Conservation (phyloP, 1,140 invertebrate species). For the Trichoplusia ni region DNA sequence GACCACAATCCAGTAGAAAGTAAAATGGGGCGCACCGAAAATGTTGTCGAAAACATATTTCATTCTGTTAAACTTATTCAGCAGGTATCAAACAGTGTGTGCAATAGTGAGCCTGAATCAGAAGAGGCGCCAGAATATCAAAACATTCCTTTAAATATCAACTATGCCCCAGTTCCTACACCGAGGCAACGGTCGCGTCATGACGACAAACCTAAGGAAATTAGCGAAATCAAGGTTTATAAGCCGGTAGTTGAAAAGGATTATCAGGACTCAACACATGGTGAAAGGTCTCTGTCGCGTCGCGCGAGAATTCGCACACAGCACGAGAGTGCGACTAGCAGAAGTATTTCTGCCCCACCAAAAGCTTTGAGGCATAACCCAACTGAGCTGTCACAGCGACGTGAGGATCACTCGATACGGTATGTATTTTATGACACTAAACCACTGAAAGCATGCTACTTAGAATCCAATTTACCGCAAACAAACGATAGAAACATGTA, state of each 20-base stretch:
- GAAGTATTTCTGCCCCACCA: slow-evolving; percentile 60
- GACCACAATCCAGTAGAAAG: slow-evolving; percentile 35
- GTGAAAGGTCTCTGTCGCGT: slow-evolving; percentile 32
- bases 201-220: slow-evolving; percentile 45
- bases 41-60: slow-evolving; percentile 57
- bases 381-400: slow-evolving; percentile 9
- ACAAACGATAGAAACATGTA: too few relatives aligned
- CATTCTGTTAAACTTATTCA: slow-evolving; percentile 68
- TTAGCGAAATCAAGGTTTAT: slow-evolving; percentile 41
- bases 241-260: slow-evolving; percentile 64
- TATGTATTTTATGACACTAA: slow-evolving; percentile 29
- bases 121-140: slow-evolving; percentile 69
- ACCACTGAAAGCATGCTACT: too few relatives aligned
- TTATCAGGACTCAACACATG: slow-evolving; percentile 32
- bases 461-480: too few relatives aligned
- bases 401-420: slow-evolving; percentile 22
- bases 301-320: slow-evolving; percentile 45
- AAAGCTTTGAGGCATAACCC: slow-evolving; percentile 31
- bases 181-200: slow-evolving; percentile 62
- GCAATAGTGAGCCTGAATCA: slow-evolving; percentile 72
- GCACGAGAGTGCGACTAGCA: slow-evolving; percentile 37
- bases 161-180: slow-evolving; percentile 54
- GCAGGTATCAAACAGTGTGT: slow-evolving; percentile 56
- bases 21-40: slow-evolving; percentile 14
- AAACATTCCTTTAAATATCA: slow-evolving; percentile 60